Conservation (phyloP, 2,113 vertebrate genomes). For the Perca fluviatilis region DNA sequence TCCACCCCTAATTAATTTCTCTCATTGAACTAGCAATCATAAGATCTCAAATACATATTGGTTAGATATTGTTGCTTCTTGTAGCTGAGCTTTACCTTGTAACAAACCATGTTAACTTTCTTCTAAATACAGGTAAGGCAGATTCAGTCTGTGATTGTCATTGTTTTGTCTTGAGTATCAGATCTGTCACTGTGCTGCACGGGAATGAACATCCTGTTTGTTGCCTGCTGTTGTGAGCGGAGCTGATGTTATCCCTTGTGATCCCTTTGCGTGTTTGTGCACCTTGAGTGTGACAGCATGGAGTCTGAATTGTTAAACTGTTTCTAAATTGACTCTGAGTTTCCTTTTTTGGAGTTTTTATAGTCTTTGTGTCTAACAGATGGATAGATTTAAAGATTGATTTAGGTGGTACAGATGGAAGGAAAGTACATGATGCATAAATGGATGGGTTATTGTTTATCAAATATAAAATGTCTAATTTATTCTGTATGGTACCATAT, state of each 20-base stretch:
- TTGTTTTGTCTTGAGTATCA: constrained; percentile 26
- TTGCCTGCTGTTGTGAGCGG: constrained; percentile 33
- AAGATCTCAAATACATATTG: not conserved
- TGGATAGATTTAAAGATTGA: not conserved
- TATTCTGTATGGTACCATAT: not conserved
- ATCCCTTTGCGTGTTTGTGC: constrained; percentile 46
- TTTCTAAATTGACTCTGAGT: not conserved
- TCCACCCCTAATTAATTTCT: not conserved
- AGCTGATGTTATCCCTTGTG: constrained; percentile 34
- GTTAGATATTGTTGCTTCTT: not conserved
- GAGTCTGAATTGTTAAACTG: constrained; percentile 2
- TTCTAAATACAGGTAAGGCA: constrained; percentile 16
- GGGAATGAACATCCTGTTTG: constrained; percentile 54
- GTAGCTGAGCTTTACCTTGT: not conserved
- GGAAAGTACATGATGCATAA: not conserved
- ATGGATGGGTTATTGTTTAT: not conserved
- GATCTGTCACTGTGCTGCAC: constrained; percentile 57
- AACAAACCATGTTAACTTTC: not conserved
- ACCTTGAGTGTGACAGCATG: constrained; percentile 52
- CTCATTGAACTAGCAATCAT: not conserved
- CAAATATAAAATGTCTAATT: not conserved
- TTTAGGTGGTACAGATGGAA: not conserved
- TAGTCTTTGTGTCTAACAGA: not conserved
- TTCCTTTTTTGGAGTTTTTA: not conserved
- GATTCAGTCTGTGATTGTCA: constrained; percentile 16